A percentile compares a stretch with the other conserved stretches of the same genome.
phyloP scores from a whole-genome alignment of 2,113 vertebrate genomes.

The Brachyhypopomus gauderio region DNA sequence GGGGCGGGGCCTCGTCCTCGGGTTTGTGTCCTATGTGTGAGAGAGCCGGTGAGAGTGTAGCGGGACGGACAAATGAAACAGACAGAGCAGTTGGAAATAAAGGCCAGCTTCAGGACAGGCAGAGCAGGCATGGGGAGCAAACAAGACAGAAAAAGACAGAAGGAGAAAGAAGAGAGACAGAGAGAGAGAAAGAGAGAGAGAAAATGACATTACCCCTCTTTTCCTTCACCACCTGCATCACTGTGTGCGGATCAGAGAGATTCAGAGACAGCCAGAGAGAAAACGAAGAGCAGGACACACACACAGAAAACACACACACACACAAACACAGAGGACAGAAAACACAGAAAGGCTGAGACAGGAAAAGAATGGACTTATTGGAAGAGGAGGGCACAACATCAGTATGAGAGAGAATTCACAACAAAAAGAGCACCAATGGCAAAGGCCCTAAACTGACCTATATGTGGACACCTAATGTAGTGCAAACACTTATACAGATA shows the following conservation, averaged over 20 bases:
- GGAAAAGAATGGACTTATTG: conserved; percentile 49
- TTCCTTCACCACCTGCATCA: conserved; percentile 54
- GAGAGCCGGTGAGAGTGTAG: conserved; percentile 4
- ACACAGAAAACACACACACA: conserved; percentile 44
- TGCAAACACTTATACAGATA: conserved; percentile 35
- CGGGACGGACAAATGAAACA: conserved; percentile 31
- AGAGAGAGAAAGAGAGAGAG: conserved; percentile 43
- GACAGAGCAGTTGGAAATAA: conserved; percentile 25
- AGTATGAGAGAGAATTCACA: conserved; percentile 40
- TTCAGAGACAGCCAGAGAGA: conserved; percentile 51
- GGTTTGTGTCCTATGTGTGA: conserved; percentile 53
- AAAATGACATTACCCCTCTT: conserved; percentile 59
- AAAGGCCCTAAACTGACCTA: conserved; percentile 22
- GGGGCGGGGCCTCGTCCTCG: conserved; percentile 23
- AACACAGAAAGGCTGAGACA: conserved; percentile 50
- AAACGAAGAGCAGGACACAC: conserved; percentile 41
- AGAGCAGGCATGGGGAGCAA: conserved; percentile 46
- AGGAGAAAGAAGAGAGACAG: background rate
- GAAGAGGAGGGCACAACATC: conserved; percentile 42
- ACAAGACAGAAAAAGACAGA: conserved; percentile 13
- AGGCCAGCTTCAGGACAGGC: conserved; percentile 46
- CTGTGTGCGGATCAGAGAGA: conserved; percentile 50
- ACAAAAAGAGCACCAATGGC: conserved; percentile 1
- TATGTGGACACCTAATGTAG: conserved; percentile 57
- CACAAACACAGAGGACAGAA: conserved; percentile 51